A percentile compares a stretch with the other conserved stretches of the same genome.
Evolutionary conservation across 92 coral and sea anemone genomes (phyloP).

Genomic region (Zoanthus gigantus): DNA sequence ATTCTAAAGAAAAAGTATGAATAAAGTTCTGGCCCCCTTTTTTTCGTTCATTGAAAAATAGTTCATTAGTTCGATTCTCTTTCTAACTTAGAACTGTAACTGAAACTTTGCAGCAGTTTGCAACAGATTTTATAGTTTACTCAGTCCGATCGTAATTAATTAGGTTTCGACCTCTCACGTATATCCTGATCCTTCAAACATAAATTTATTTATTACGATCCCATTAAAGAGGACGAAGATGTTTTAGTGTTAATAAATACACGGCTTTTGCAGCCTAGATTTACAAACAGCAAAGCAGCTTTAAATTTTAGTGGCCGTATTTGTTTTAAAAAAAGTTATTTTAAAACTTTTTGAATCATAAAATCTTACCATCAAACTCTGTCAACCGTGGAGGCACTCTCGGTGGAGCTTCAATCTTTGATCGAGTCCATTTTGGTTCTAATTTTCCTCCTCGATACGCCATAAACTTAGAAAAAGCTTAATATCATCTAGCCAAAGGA

Average conservation of each 20-base stretch:
- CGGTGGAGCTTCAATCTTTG: slow-evolving; percentile 79
- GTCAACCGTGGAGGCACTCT: slow-evolving; percentile 74
- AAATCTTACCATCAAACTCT: slow-evolving; percentile 78
- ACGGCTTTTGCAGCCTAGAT: no score
- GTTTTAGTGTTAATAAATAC: no score
- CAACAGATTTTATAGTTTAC: no score
- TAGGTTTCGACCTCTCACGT: no score
- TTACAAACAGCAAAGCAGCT: no score
- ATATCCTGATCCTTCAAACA: no score
- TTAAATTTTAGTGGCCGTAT: not conserved
- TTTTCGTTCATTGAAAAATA: no score
- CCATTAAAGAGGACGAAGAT: no score
- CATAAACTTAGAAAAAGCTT: slow-evolving; percentile 27
- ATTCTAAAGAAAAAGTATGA: no score
- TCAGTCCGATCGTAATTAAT: no score
- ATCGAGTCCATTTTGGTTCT: slow-evolving; percentile 86
- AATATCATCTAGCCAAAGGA: slow-evolving; percentile 7
- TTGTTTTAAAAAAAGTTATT: not conserved
- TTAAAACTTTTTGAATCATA: not conserved
- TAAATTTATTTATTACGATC: no score
- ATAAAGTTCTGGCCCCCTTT: no score
- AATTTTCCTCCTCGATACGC: slow-evolving; percentile 54
- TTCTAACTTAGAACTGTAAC: not conserved
- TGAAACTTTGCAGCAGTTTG: not conserved
- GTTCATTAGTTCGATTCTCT: not conserved